phyloP scores from a whole-genome alignment of 2,888 invertebrate genomes.

The Mantis religiosa region DNA sequence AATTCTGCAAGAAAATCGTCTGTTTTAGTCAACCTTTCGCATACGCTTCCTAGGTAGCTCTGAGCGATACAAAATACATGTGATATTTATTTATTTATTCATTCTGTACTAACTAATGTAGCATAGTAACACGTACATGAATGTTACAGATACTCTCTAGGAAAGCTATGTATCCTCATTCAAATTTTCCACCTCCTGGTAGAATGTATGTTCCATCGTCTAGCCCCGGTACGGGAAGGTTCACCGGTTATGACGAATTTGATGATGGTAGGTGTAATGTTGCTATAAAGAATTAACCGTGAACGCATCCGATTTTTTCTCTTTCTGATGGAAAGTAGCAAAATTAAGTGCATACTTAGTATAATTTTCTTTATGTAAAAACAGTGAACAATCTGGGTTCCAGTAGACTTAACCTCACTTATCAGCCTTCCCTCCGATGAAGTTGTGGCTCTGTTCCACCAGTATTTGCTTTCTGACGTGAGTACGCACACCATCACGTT shows the following conservation, averaged over 20 bases:
- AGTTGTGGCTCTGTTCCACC: too few species aligned
- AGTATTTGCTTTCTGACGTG: too few species aligned
- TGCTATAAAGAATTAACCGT: too few species aligned
- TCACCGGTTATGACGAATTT: background rate
- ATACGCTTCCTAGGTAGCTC: background rate
- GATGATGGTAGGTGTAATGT: background rate
- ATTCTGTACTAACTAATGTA: too few species aligned
- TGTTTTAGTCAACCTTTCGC: background rate
- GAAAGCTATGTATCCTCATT: background rate
- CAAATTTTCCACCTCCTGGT: background rate
- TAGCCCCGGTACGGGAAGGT: background rate
- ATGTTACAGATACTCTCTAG: background rate
- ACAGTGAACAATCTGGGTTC: too few species aligned
- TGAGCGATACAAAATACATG: background rate
- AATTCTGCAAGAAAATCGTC: background rate
- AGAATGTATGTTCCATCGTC: background rate
- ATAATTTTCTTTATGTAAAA: too few species aligned
- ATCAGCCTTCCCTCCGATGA: too few species aligned
- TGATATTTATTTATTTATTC: background rate
- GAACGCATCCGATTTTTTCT: too few species aligned
- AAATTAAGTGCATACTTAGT: too few species aligned
- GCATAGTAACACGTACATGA: background rate
- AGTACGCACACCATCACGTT: too few species aligned
- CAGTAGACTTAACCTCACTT: too few species aligned
- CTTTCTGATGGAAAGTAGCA: too few species aligned